Evolutionary conservation across 2,113 vertebrate genomes (phyloP), one percentile per base, ranked within the genome.

Genomic region (Vidua macroura): DNA sequence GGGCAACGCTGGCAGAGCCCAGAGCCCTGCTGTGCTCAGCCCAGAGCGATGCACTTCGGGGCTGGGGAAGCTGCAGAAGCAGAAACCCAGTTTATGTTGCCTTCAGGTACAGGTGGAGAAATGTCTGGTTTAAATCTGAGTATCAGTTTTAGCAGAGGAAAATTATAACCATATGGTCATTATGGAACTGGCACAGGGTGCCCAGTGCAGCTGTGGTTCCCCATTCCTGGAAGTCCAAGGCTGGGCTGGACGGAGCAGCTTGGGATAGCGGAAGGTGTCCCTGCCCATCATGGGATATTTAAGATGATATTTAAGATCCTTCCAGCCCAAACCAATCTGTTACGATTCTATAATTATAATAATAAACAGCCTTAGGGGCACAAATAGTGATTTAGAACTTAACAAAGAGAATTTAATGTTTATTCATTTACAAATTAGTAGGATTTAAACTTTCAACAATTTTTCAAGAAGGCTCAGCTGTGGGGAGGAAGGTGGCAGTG

Each of bases 41-140:
- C 58, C 72, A 4, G 35, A 33, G 58, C 7, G 1, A 1, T 8
- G 15, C 10, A 24, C 31, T 10, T 9, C 31, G 1, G 2, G 1
- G 0, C 0, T 4, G 62, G 24, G 13, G 15, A 53, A 44, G 13
- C 48, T 30, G 48, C 64, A 46, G 33, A 27, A 63, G 37, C 15
- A 79, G 53, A 82, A 72, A 27, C 13, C 8, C 0, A 0, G 35
- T 14, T 51, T 23, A 8, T 41, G 31, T 12, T 53, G 22, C 53
- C 31, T 68, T 67, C 60, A 39, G 56, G 27, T 75, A 27, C 62
- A 51, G 59, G 39, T 30, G 55, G 67, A 66, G 33, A 24, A 66
- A 28, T 6, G 7, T 9, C 64, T 24, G 8, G 9, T 49, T 88
- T 43, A 49, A 44, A 72, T 49, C 11, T 35, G 59, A 67, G 1